Percentiles rank a stretch among this genome's conserved stretches.
Conservation (phyloP, 2,888 invertebrate species). For the Heliconius ismenius region DNA sequence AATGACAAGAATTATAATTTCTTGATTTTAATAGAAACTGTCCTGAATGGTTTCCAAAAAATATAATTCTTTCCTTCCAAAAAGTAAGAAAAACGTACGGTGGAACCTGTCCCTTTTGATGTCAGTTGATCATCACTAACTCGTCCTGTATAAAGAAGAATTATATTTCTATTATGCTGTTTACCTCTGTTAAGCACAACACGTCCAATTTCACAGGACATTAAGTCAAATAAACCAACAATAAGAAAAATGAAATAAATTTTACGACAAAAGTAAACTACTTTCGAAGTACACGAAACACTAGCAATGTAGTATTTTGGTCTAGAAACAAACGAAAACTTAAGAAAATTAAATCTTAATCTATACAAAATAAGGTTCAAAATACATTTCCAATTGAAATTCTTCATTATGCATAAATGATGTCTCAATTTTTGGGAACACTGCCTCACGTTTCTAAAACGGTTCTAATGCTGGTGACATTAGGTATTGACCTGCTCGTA, state of each 20-base stretch:
- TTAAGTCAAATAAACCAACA: neutral
- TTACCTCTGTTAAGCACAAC: neutral
- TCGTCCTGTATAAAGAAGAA: neutral
- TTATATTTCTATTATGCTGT: neutral
- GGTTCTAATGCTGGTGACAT: conserved; percentile 33
- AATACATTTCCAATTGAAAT: neutral
- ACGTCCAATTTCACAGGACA: neutral
- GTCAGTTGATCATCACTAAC: too few species aligned
- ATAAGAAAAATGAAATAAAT: neutral
- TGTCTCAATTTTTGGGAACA: conserved; percentile 32
- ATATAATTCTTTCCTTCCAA: too few species aligned
- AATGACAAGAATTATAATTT: too few species aligned
- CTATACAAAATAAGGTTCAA: neutral
- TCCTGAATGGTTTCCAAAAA: too few species aligned
- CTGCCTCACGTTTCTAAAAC: conserved; percentile 28
- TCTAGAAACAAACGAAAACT: neutral
- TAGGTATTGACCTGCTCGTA: conserved; percentile 32
- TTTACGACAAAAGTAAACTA: conserved; percentile 4
- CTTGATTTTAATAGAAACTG: too few species aligned
- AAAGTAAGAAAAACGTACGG: too few species aligned
- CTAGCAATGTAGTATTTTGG: conserved; percentile 1
- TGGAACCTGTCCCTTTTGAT: too few species aligned
- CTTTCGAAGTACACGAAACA: conserved; percentile 6
- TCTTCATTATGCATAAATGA: conserved; percentile 30
- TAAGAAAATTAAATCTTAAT: neutral